Base-by-base conservation (phyloP, 2,888 invertebrate species). In the Cetonia aurata region DNA sequence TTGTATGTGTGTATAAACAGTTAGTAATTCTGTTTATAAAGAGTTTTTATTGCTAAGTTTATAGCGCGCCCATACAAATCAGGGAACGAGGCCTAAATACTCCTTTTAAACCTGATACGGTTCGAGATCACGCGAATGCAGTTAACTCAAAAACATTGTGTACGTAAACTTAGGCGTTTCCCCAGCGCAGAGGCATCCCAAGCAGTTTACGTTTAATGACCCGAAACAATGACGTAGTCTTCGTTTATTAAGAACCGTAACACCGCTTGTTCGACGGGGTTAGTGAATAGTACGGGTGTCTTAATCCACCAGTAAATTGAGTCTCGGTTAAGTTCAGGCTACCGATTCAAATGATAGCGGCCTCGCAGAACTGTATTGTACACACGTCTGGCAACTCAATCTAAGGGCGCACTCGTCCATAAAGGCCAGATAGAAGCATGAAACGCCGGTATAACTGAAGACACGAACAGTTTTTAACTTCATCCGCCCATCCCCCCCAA, bases 201-300 rank as follows among this genome's bases (percentile, higher is more conserved):
- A 81, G 79, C 82, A 82, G 81, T 82, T 81, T 77, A 80, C 79
- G 83, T 83, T 85, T 83, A 85, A 85, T 84, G 84, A 83, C 80
- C 80, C 84, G 84, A 83, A 81, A 85, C 83, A 84, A 85, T 84
- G 84, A 83, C 82, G 82, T 83, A 83, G 84, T 84, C 83, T 83
- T 84, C 84, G 84, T 85, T 85, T 84, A 85, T 84, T 84, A 84
- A 84, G 84, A 84, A 83, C 84, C 83, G 83, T 84, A 83, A 83
- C 83, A 83, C 81, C 80, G 83, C 82, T 83, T 84, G 84, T 83
- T 84, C 83, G 82, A 83, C 83, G 82, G 82, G 83, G 84, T 83
- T 84, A 83, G 81, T 81, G 83, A 84, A 84, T 84, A 82, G 82
- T 83, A 79, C 80, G 83, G 83, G 83, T 84, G 83, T 84, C 85